These are phyloP conservation scores for Eurois occulta DNA, from an alignment of 2,888 invertebrate genomes.

Conservation along the genomic window DNA sequence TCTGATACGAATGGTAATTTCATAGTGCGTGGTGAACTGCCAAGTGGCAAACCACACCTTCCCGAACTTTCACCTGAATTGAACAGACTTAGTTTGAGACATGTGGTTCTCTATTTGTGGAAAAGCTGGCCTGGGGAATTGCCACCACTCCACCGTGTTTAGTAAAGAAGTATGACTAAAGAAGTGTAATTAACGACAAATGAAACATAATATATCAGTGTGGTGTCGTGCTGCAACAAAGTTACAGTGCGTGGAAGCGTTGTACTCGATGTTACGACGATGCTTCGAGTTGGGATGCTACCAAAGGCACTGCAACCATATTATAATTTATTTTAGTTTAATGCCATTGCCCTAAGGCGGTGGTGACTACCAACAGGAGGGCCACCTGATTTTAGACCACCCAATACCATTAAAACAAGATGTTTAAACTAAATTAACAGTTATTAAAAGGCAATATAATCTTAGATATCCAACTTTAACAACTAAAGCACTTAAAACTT, in stretches of 20 bases:
- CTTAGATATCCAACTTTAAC: not conserved
- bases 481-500: slow-evolving; percentile 9
- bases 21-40: slow-evolving; percentile 20
- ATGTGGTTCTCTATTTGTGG: not conserved
- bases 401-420: not conserved
- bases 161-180: not conserved
- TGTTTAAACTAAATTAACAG: not conserved
- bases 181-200: not conserved
- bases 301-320: not conserved
- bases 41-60: slow-evolving; percentile 37
- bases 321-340: not conserved
- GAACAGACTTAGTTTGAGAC: not conserved
- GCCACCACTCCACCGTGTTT: no score
- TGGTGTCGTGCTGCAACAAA: not conserved
- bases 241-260: not conserved
- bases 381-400: not conserved
- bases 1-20: slow-evolving; percentile 41
- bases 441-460: not conserved
- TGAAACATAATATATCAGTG: not conserved
- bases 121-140: not conserved
- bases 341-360: not conserved
- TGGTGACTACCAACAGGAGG: not conserved
- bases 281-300: not conserved
- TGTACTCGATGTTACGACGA: not conserved
- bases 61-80: slow-evolving; percentile 20